Percentiles rank a stretch among this genome's conserved stretches.
These are phyloP conservation scores for Alces alces DNA, from an alignment of 2,113 vertebrate genomes.

Conservation along the genomic window DNA sequence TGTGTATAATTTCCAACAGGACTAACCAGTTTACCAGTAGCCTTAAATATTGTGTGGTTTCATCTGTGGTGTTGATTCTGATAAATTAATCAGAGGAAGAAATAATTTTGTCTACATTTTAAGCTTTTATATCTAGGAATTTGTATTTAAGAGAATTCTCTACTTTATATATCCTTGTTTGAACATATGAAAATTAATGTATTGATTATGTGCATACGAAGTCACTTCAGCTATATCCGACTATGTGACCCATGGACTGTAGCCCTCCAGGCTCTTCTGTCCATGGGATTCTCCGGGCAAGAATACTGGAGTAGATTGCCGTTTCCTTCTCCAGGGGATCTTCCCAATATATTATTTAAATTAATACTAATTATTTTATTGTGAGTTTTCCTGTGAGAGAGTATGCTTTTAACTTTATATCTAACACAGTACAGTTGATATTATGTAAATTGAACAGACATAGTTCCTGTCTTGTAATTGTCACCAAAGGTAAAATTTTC, in stretches of 20 bases:
- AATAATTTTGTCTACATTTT: neutral
- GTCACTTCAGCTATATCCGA: neutral
- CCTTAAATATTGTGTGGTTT: constrained; percentile 28
- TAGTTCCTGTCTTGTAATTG: neutral
- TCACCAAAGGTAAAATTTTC: neutral
- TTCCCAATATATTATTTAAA: neutral
- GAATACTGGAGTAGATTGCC: neutral
- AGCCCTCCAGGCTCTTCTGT: neutral
- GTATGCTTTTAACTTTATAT: neutral
- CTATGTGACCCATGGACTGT: neutral
- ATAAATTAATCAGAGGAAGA: neutral
- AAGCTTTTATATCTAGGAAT: constrained; percentile 15
- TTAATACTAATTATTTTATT: neutral
- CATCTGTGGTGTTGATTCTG: neutral
- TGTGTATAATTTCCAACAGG: neutral
- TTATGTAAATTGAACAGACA: neutral
- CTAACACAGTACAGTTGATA: neutral
- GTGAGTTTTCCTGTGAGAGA: neutral
- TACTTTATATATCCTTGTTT: neutral
- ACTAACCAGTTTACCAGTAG: neutral
- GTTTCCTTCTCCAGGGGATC: neutral
- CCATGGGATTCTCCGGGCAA: neutral
- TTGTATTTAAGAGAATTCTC: neutral
- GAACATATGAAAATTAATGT: neutral
- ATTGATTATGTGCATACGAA: neutral